These are phyloP conservation scores for Phlogophora meticulosa DNA, from an alignment of 2,888 invertebrate genomes.

Conservation along the genomic window DNA sequence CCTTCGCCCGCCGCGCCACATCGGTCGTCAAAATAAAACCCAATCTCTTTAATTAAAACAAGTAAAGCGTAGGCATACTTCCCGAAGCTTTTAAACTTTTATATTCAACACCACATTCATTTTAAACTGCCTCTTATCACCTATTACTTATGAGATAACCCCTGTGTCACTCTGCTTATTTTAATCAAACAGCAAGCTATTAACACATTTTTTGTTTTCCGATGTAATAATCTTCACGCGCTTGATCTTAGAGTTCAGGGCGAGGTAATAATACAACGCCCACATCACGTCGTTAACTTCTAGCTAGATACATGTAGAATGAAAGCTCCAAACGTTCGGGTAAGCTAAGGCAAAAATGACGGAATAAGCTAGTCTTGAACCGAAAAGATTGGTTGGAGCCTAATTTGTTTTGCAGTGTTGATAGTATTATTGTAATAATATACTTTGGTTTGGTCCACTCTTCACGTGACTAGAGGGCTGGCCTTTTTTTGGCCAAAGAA, in stretches of 20 bases:
- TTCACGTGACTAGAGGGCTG: no score
- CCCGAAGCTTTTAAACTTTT: constrained; percentile 21
- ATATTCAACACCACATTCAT: constrained; percentile 10
- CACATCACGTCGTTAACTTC: background rate
- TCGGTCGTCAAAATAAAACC: background rate
- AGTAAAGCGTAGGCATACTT: background rate
- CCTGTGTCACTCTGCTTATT: constrained; percentile 10
- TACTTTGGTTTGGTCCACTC: no score
- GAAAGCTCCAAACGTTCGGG: background rate
- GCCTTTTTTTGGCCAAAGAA: no score
- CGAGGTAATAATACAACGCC: background rate
- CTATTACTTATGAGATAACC: constrained; percentile 38
- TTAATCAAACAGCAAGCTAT: constrained; percentile 42
- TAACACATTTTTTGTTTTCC: constrained; percentile 32
- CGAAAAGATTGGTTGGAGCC: no score
- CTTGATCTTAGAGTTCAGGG: constrained; percentile 35
- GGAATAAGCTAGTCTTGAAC: no score
- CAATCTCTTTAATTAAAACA: background rate
- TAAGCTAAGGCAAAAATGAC: no score
- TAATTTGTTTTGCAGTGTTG: no score
- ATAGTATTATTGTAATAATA: no score
- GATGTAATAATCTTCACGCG: constrained; percentile 1
- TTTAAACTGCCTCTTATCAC: constrained; percentile 21
- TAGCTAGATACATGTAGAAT: no score
- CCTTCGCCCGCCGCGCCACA: no score